Percentiles rank a stretch among this genome's conserved stretches.
Conservation (phyloP, 1,140 invertebrate genomes). For the Rhagoletis pomonella region DNA sequence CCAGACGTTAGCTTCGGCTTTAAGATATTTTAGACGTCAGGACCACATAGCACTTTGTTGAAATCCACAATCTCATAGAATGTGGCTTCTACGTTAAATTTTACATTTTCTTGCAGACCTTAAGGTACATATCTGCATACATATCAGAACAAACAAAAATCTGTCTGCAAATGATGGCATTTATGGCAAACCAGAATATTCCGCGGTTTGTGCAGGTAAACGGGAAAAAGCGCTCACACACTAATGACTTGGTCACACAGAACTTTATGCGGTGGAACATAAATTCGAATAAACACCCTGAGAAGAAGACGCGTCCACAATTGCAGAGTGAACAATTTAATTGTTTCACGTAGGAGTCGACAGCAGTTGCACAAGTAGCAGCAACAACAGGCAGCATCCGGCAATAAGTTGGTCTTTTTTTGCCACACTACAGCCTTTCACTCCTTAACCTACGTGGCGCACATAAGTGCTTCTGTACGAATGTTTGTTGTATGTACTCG, state of each 20-base stretch:
- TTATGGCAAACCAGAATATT: not conserved
- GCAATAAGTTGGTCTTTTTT: conserved; percentile 11
- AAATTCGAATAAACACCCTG: conserved; percentile 21
- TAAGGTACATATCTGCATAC: too few species aligned
- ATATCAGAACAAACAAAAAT: too few species aligned
- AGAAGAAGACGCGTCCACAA: not conserved
- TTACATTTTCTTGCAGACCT: too few species aligned
- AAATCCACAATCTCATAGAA: too few species aligned
- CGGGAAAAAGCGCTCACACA: not conserved
- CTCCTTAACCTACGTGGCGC: too few species aligned
- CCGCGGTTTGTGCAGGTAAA: not conserved
- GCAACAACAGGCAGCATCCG: not conserved
- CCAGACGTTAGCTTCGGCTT: too few species aligned
- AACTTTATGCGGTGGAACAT: not conserved
- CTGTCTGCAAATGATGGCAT: not conserved
- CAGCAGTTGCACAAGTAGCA: not conserved
- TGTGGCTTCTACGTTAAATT: too few species aligned
- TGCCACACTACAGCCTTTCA: not conserved
- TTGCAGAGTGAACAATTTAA: conserved; percentile 47
- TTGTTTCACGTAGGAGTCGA: not conserved
- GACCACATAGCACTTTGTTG: too few species aligned
- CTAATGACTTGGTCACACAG: not conserved
- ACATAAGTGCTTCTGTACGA: not conserved
- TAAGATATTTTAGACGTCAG: too few species aligned
- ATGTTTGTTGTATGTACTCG: not conserved